Base-by-base conservation (phyloP, 2,797 vertebrate genomes). In the Myotis planiceps region DNA sequence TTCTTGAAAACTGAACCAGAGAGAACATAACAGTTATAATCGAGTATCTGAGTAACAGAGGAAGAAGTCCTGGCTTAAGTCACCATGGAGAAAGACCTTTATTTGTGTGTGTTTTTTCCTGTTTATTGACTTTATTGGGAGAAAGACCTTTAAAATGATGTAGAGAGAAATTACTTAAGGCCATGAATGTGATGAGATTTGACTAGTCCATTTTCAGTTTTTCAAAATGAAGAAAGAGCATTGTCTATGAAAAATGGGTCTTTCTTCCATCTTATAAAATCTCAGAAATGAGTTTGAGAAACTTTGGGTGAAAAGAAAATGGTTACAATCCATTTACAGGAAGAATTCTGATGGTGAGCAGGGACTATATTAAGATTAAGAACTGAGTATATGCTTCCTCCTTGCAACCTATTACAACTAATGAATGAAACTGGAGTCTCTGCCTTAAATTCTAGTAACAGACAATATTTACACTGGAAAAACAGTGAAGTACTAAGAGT, bases 201-300 rank as follows among this genome's bases (percentile, higher is more conserved):
- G 12, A 83, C 42, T 72, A 68, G 18, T 53, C 32, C 21, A 32
- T 68, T 89, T 25, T 63, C 19, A 32, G 3, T 51, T 86, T 94
- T 92, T 93, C 65, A 71, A 88, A 92, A 23, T 69, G 27, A 78
- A 94, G 13, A 92, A 81, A 94, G 13, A 92, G 9, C 18, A 91
- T 12, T 34, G 29, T 84, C 66, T 58, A 39, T 51, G 21, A 95
- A 96, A 96, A 94, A 55, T 15, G 21, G 39, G 47, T 37, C 42
- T 76, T 80, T 86, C 49, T 34, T 6, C 29, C 23, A 53, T 71
- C n/a, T 68, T 82, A 69, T 37, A 15, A 96, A 96, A 83, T 80
- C 21, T 89, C 7, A 78, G 7, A 82, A 69, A 81, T 47, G 34
- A 80, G 32, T 69, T 42, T 65, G n/a, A 79, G 25, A n/a, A 95